phyloP scores from a whole-genome alignment of 2,888 invertebrate species.

The Byasa hedistus region DNA sequence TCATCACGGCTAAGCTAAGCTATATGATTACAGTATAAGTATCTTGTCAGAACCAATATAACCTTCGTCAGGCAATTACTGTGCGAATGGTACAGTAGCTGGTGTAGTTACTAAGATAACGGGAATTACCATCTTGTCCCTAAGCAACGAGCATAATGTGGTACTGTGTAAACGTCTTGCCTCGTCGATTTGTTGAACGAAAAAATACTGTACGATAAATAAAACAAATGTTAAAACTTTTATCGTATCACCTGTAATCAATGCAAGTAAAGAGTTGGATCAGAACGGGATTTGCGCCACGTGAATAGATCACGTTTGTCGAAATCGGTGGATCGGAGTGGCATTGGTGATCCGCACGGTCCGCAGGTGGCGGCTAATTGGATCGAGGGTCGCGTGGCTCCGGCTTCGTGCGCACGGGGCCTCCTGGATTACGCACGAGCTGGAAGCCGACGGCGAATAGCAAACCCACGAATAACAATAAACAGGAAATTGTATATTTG shows the following conservation, averaged over 20 bases:
- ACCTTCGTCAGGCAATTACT: too few species aligned
- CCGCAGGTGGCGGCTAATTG: conserved; percentile 56
- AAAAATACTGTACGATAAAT: too few species aligned
- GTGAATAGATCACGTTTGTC: conserved; percentile 25
- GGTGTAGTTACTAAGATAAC: too few species aligned
- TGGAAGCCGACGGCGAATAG: background rate
- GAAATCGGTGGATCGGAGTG: conserved; percentile 42
- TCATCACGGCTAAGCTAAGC: too few species aligned
- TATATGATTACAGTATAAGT: too few species aligned
- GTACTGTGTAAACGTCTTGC: too few species aligned
- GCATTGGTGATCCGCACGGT: conserved; percentile 42
- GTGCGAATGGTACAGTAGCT: too few species aligned
- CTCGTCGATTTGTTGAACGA: too few species aligned
- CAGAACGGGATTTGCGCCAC: conserved; percentile 12
- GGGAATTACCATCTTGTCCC: too few species aligned
- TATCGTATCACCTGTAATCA: background rate
- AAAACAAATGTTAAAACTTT: too few species aligned
- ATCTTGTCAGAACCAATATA: too few species aligned
- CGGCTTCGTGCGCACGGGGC: conserved; percentile 59
- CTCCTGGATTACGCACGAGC: conserved; percentile 25
- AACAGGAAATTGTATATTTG: background rate
- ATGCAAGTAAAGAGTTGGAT: conserved; percentile 6
- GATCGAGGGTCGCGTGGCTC: conserved; percentile 50
- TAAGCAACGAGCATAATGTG: too few species aligned
- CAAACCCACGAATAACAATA: background rate